Evolutionary conservation across 2,797 vertebrate genomes (phyloP), one percentile per base, ranked within the genome.

Genomic region (Agapornis canus): DNA sequence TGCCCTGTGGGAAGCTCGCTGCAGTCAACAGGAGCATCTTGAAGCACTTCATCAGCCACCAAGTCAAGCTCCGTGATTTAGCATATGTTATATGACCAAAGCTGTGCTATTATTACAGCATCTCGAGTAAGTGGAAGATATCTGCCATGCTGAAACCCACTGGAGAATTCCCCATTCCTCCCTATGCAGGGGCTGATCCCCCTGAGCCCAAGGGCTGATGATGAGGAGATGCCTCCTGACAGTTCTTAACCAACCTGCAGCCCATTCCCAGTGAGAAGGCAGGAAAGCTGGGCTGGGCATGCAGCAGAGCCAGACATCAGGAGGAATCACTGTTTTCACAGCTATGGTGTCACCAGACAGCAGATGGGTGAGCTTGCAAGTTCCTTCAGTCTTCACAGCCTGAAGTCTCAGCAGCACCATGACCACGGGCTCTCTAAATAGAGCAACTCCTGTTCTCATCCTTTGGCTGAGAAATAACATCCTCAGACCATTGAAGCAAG

Each of bases 81-180:
- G 25, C 2, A 1, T 1, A 5, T 0, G 0, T 39, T 8, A 40
- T 3, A 59, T 2, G 2, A 23, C 20, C 32, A 35, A 57, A 64
- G 43, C 27, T 8, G 1, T 0, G 0, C 6, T 59, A 8, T 22
- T 59, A 10, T 26, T 29, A 20, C 27, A 22, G 2, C 45, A 4
- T 5, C 73, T 79, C 2, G 0, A n/a, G 40, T 22, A 22, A 59
- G 49, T 10, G 9, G 51, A 51, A 49, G 37, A 12, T 4, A 12
- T 5, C 3, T 9, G 59, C 59, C 4, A 2, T 20, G 35, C 66
- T 72, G 35, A 75, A 75, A 23, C 13, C 57, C 61, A 11, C 14
- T 12, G 4, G 3, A 25, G 52, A 8, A 9, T 16, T n/a, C 48
- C 70, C 70, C 31, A 1, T 70, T 51, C 13, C 32, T 42, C 35